Evolutionary conservation across 2,113 vertebrate species (phyloP).

Genomic region (Varanus salvator): DNA sequence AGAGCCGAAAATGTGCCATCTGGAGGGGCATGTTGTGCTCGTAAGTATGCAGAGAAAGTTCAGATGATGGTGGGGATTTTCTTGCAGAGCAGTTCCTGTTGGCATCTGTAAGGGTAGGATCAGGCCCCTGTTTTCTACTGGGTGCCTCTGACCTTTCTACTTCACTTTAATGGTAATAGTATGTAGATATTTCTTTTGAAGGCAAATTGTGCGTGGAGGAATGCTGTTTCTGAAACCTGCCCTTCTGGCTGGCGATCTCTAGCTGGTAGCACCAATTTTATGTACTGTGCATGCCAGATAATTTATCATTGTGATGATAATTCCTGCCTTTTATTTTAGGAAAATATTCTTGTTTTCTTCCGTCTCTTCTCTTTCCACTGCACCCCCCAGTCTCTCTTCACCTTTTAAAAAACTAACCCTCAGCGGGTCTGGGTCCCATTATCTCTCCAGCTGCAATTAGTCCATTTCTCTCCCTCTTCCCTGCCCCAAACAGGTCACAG

Average conservation of each 20-base stretch:
- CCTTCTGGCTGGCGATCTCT: not conserved
- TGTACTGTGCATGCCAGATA: fast-evolving
- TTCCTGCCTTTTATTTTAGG: not conserved
- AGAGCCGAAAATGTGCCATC: not conserved
- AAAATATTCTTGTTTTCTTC: not conserved
- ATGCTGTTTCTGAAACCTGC: constrained; percentile 9
- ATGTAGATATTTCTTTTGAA: constrained; percentile 35
- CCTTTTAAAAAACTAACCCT: not conserved
- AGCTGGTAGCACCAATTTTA: not conserved
- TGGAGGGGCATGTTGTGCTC: no score
- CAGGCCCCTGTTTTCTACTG: fast-evolving
- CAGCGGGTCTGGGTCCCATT: not conserved
- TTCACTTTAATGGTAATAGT: fast-evolving
- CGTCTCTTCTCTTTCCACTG: not conserved
- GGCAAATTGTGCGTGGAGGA: not conserved
- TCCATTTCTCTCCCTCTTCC: not conserved
- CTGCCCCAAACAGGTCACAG: no score
- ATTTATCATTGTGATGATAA: not conserved
- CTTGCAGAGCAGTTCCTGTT: not conserved
- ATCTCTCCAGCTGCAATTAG: no score
- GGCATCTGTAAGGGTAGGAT: not conserved
- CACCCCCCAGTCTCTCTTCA: not conserved
- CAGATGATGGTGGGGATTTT: not conserved
- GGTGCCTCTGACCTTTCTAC: constrained; percentile 5
- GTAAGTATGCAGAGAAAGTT: no score